A percentile compares a stretch with the other conserved stretches of the same genome.
These are phyloP conservation scores for Lasiurus cinereus DNA, from an alignment of 2,113 vertebrate genomes.

Conservation along the genomic window DNA sequence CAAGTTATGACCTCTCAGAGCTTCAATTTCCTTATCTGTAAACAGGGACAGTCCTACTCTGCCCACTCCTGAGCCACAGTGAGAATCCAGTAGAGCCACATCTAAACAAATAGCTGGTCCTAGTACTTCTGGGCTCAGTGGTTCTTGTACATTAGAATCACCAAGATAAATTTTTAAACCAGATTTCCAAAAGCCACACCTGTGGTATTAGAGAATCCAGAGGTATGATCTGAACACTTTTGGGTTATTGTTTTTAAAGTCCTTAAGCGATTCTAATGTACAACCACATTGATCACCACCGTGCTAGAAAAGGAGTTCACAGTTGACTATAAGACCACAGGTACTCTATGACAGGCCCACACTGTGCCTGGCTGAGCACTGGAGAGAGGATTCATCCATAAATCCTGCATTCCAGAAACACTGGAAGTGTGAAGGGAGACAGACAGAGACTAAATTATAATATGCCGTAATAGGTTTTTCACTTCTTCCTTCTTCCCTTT, in stretches of 20 bases:
- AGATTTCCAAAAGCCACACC: constrained; percentile 1
- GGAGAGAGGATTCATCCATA: background rate
- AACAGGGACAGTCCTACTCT: background rate
- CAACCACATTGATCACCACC: background rate
- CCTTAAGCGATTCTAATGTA: background rate
- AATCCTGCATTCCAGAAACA: constrained; percentile 17
- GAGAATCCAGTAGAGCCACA: background rate
- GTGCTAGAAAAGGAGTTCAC: background rate
- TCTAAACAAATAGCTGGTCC: background rate
- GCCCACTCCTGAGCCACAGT: background rate
- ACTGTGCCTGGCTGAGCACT: background rate
- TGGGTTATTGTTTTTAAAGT: background rate
- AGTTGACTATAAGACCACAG: background rate
- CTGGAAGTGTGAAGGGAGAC: background rate
- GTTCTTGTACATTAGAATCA: background rate
- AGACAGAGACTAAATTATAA: background rate
- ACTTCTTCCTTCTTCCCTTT: background rate
- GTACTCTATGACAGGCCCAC: background rate
- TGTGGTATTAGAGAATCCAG: background rate
- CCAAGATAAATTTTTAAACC: background rate
- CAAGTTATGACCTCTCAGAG: background rate
- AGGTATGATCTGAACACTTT: background rate
- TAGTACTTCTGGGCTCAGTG: constrained; percentile 5
- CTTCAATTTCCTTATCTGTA: background rate
- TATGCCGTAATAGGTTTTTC: background rate